These are phyloP conservation scores for Drosophila rubida DNA, from an alignment of 2,888 invertebrate species.

Conservation along the genomic window DNA sequence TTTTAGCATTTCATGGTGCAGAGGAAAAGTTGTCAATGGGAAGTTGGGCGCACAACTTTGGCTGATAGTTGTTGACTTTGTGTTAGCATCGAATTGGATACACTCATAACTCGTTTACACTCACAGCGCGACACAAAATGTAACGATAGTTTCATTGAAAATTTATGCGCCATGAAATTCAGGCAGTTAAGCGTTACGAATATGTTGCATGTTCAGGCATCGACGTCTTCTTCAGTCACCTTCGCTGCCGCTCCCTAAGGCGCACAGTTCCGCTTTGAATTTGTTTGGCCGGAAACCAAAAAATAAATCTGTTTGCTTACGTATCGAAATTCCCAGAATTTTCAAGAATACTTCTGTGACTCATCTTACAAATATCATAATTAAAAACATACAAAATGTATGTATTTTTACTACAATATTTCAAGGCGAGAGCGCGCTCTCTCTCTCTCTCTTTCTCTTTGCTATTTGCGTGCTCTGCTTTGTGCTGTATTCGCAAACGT, in stretches of 20 bases:
- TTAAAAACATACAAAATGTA: background rate
- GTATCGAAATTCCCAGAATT: background rate
- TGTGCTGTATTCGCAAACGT: background rate
- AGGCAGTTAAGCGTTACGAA: background rate
- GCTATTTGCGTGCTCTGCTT: background rate
- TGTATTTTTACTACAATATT: background rate
- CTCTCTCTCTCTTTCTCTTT: background rate
- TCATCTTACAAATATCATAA: background rate
- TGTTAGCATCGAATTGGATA: constrained; percentile 6
- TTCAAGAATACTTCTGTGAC: background rate
- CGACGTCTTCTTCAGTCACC: background rate
- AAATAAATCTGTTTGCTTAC: background rate
- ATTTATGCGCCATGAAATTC: constrained; percentile 12
- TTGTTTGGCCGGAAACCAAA: background rate
- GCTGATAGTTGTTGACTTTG: constrained; percentile 58
- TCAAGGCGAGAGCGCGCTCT: background rate
- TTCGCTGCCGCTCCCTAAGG: background rate
- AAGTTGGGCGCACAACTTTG: constrained; percentile 16
- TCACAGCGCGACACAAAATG: constrained; percentile 8
- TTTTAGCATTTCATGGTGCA: too few species aligned
- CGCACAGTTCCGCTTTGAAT: background rate
- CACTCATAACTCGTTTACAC: background rate
- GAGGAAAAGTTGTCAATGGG: constrained; percentile 10
- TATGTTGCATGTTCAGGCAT: background rate
- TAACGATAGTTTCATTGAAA: constrained; percentile 3